A percentile compares a stretch with the other conserved stretches of the same genome.
Conservation (phyloP, 2,888 invertebrate species). For the Apoda limacodes region DNA sequence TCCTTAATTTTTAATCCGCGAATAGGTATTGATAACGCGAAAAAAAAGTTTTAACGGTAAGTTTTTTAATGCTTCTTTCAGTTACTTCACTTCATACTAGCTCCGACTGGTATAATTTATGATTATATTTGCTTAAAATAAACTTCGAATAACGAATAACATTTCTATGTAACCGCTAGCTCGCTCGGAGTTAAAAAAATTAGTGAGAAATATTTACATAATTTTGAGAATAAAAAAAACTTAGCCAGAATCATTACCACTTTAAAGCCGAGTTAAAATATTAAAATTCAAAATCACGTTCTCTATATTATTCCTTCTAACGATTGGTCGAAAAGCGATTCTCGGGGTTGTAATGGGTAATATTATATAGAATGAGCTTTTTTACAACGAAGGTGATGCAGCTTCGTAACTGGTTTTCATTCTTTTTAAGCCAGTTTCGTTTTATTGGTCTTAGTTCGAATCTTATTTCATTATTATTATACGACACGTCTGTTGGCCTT, state of each 20-base stretch:
- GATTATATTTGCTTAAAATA: no score
- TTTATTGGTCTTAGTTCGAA: conserved; percentile 53
- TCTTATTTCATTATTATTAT: conserved; percentile 58
- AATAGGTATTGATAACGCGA: no score
- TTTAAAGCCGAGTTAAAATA: neutral
- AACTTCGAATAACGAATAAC: no score
- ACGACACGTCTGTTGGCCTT: conserved; percentile 41
- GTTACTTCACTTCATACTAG: no score
- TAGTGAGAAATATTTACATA: no score
- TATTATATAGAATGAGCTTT: conserved; percentile 64
- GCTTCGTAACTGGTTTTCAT: conserved; percentile 55
- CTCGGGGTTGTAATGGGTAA: conserved; percentile 64
- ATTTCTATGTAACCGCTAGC: no score
- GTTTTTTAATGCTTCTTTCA: no score
- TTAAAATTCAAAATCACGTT: conserved; percentile 51
- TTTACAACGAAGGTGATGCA: conserved; percentile 63
- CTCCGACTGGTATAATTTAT: no score
- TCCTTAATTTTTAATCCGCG: no score
- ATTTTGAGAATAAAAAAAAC: neutral
- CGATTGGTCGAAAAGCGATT: conserved; percentile 57
- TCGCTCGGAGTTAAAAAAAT: no score
- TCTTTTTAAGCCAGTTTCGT: conserved; percentile 52
- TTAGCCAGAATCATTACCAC: neutral
- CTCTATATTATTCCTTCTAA: conserved; percentile 51
- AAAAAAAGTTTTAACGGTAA: no score